These are phyloP conservation scores for Crotalus horridus DNA, from an alignment of 2,113 vertebrate genomes.

Conservation along the genomic window DNA sequence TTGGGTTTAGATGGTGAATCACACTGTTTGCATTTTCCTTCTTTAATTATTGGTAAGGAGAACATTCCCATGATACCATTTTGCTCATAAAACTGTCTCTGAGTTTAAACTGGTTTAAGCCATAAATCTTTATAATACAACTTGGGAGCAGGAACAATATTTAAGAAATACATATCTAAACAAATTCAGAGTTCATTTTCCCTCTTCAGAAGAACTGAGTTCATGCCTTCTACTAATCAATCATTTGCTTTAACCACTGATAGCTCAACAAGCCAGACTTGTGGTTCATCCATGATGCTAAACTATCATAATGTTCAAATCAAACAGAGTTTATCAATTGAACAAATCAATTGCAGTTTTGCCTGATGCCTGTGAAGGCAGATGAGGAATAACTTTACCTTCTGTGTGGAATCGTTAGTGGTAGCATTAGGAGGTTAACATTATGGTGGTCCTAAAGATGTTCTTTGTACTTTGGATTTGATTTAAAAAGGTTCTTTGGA, in stretches of 20 bases:
- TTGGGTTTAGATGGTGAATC: neutral
- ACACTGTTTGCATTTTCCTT: neutral
- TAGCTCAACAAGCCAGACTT: neutral
- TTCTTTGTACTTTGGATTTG: neutral
- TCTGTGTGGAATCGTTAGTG: neutral
- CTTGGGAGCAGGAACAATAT: neutral
- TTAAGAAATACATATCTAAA: neutral
- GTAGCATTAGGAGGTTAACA: neutral
- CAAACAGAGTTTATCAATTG: neutral
- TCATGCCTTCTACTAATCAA: neutral
- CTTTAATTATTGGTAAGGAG: neutral
- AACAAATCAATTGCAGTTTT: neutral
- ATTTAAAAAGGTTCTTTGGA: neutral
- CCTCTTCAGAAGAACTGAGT: neutral
- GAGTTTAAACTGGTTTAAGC: neutral
- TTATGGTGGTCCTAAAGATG: neutral
- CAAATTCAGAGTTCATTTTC: neutral
- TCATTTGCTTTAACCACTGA: neutral
- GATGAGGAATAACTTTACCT: neutral
- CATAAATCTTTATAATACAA: neutral
- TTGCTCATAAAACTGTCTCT: neutral
- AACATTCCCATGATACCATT: neutral
- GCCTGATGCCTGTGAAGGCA: neutral
- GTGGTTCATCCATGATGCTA: neutral
- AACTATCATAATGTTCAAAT: neutral